phyloP scores from a whole-genome alignment of 2,113 vertebrate species.

The Chamaea fasciata region DNA sequence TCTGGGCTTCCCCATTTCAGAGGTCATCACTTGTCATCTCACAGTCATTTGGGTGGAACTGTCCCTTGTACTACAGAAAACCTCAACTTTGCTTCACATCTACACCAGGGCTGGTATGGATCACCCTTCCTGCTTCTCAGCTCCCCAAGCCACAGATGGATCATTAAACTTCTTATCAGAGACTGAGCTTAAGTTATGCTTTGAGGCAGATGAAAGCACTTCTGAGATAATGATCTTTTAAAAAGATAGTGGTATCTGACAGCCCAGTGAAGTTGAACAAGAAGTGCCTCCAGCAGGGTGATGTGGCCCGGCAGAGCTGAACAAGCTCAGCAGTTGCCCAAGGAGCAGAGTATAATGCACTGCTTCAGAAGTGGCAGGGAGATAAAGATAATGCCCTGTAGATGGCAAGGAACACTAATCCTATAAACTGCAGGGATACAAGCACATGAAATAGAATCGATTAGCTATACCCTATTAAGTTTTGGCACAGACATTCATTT shows the following conservation, averaged over 20 bases:
- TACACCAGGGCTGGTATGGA: accelerated
- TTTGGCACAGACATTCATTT: background rate
- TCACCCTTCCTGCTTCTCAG: background rate
- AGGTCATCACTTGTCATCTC: background rate
- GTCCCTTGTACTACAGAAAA: background rate
- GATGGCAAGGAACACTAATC: background rate
- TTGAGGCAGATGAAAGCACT: background rate
- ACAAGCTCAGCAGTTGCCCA: background rate
- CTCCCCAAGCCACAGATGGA: background rate
- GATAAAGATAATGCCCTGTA: background rate
- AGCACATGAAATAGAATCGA: background rate
- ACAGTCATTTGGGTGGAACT: background rate
- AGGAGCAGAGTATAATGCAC: background rate
- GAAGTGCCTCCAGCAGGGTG: background rate
- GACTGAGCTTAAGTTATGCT: background rate
- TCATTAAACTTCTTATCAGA: background rate
- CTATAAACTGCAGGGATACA: background rate
- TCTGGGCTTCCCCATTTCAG: background rate
- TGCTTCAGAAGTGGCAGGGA: background rate
- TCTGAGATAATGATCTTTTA: background rate
- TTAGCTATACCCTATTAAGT: background rate
- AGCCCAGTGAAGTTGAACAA: background rate
- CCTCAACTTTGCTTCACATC: background rate
- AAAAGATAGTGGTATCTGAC: background rate
- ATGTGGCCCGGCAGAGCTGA: background rate